phyloP scores from a whole-genome alignment of 1,140 invertebrate genomes.

The Atta cephalotes region DNA sequence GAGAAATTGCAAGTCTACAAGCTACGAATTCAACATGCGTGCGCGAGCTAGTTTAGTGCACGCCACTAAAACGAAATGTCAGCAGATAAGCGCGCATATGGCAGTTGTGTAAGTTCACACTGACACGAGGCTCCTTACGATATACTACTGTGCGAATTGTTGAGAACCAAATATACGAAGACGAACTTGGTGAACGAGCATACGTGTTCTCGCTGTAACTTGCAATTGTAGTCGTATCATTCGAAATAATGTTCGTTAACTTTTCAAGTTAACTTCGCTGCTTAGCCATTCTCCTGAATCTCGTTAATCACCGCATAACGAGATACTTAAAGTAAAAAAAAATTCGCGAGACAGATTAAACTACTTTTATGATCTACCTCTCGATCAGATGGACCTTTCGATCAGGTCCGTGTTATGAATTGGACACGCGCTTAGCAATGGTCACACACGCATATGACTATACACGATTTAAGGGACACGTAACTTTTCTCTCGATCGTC shows the following conservation, averaged over 20 bases:
- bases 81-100: constrained; percentile 50
- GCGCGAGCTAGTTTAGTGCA: constrained; percentile 21
- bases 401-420: background rate
- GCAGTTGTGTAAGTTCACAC: constrained; percentile 37
- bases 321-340: constrained; percentile 24
- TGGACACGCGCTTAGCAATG: background rate
- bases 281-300: background rate
- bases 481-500: background rate
- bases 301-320: constrained; percentile 37
- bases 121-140: background rate
- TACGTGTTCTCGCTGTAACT: constrained; percentile 40
- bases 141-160: constrained; percentile 19
- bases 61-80: constrained; percentile 49
- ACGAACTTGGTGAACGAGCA: constrained; percentile 45
- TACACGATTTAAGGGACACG: background rate
- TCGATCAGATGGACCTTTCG: background rate
- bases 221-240: constrained; percentile 35
- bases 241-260: constrained; percentile 46
- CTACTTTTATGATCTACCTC: constrained; percentile 8
- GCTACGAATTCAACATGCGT: constrained; percentile 49
- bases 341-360: constrained; percentile 25
- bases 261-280: constrained; percentile 38
- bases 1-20: constrained; percentile 41
- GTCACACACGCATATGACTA: too few species aligned
- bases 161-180: constrained; percentile 45